Conservation (phyloP, 2,888 invertebrate species). For the Xanthia togata region DNA sequence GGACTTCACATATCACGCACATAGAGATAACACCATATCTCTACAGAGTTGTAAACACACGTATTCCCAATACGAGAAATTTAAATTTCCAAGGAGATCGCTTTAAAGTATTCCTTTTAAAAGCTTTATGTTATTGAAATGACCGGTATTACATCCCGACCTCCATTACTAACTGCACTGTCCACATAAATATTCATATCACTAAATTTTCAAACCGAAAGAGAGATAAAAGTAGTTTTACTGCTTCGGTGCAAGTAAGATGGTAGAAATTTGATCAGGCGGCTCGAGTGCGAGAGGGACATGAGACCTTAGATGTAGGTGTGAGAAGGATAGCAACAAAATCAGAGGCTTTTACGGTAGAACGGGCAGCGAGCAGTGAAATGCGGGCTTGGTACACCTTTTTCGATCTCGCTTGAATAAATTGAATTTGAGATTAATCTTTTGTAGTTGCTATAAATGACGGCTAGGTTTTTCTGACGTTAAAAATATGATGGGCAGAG, state of each 20-base stretch:
- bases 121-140: slow-evolving; percentile 84
- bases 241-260: slow-evolving; percentile 88
- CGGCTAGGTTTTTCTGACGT: slow-evolving; percentile 74
- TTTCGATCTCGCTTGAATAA: slow-evolving; percentile 89
- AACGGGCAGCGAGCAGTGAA: slow-evolving; percentile 88
- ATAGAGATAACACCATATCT: slow-evolving; percentile 61
- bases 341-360: slow-evolving; percentile 90
- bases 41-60: slow-evolving; percentile 64
- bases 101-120: slow-evolving; percentile 79
- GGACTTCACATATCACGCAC: slow-evolving; percentile 55
- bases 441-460: slow-evolving; percentile 83
- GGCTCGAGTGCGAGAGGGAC: slow-evolving; percentile 79
- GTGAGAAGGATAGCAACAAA: slow-evolving; percentile 79
- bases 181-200: slow-evolving; percentile 88
- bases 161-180: slow-evolving; percentile 86
- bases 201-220: slow-evolving; percentile 85
- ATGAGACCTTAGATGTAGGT: slow-evolving; percentile 63
- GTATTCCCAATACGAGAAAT: slow-evolving; percentile 68
- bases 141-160: slow-evolving; percentile 80
- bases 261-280: slow-evolving; percentile 89
- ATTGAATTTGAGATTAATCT: slow-evolving; percentile 89
- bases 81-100: slow-evolving; percentile 73
- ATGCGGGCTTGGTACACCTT: slow-evolving; percentile 87
- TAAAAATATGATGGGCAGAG: slow-evolving; percentile 69
- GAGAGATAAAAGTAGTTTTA: slow-evolving; percentile 89